Conservation (phyloP, 1,140 invertebrate species). For the Caenorhabditis elegans region DNA sequence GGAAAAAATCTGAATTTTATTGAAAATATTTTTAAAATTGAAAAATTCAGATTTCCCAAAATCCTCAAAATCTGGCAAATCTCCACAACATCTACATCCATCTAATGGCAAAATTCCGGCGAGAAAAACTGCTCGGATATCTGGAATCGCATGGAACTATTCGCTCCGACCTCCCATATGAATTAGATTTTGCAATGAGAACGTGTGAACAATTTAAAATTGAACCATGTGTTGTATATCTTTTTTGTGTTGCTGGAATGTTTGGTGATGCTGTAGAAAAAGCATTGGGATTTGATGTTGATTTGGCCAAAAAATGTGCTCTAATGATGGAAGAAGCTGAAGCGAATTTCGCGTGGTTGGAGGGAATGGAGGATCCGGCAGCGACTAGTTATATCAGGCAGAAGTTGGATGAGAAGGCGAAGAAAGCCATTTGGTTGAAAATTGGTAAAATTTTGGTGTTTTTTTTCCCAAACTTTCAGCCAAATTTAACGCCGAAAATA, state of each 20-base stretch:
- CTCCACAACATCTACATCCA: conserved; percentile 44
- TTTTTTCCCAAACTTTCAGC: too few relatives aligned
- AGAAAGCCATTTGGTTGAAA: conserved; percentile 87
- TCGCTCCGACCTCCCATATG: conserved; percentile 58
- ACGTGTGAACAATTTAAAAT: conserved; percentile 68
- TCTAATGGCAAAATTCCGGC: conserved; percentile 36
- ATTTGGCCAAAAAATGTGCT: conserved; percentile 84
- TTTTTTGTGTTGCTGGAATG: conserved; percentile 77
- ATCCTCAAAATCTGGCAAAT: not conserved
- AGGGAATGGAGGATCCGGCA: not conserved
- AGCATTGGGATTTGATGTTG: conserved; percentile 70
- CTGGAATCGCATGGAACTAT: conserved; percentile 15
- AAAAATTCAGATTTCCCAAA: not conserved
- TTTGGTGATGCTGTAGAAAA: not conserved
- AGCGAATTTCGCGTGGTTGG: conserved; percentile 1
- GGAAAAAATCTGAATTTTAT: too few relatives aligned
- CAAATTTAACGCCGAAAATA: too few relatives aligned
- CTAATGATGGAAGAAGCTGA: conserved; percentile 73
- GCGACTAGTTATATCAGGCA: not conserved
- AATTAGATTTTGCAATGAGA: conserved; percentile 70
- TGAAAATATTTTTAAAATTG: too few relatives aligned
- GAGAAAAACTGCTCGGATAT: conserved; percentile 27
- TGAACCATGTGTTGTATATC: conserved; percentile 80
- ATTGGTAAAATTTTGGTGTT: conserved; percentile 74
- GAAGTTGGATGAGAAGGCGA: conserved; percentile 69